Percentiles rank a stretch among this genome's conserved stretches.
Evolutionary conservation across 2,797 vertebrate species (phyloP).

Genomic region (Platalea minor): DNA sequence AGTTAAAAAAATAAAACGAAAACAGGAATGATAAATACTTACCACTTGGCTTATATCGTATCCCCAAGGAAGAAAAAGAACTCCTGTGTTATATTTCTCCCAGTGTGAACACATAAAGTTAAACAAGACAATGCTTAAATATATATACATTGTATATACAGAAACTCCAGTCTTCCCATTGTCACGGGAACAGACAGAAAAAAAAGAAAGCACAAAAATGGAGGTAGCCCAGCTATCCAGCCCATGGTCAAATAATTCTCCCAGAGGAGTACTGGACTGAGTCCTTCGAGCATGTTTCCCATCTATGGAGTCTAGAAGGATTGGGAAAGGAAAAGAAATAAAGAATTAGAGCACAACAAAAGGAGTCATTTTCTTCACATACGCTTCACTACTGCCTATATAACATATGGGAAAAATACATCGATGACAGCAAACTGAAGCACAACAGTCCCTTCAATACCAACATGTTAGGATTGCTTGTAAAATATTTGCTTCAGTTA

Average conservation of each 20-base stretch:
- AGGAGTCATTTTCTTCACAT: background rate
- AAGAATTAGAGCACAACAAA: background rate
- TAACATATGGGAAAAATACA: background rate
- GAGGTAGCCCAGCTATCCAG: conserved; percentile 76
- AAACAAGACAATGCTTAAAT: conserved; percentile 68
- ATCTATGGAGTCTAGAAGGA: conserved; percentile 69
- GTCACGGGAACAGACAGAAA: conserved; percentile 68
- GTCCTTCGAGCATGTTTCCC: conserved; percentile 75
- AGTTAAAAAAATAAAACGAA: background rate
- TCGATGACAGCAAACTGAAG: background rate
- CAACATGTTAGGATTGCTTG: background rate
- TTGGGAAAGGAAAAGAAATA: background rate
- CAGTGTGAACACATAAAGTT: conserved; percentile 75
- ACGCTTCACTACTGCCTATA: background rate
- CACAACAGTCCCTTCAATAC: background rate
- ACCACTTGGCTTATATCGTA: conserved; percentile 75
- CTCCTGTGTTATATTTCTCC: conserved; percentile 75
- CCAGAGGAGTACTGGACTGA: conserved; percentile 70
- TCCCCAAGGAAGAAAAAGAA: conserved; percentile 74
- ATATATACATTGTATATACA: conserved; percentile 68
- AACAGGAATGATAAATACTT: conserved; percentile 53
- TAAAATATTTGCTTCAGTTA: background rate
- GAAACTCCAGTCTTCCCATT: conserved; percentile 59
- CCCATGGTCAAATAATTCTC: conserved; percentile 75
- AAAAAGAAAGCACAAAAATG: conserved; percentile 71